Evolutionary conservation across 2,113 vertebrate species (phyloP).

Genomic region (Octodon degus): DNA sequence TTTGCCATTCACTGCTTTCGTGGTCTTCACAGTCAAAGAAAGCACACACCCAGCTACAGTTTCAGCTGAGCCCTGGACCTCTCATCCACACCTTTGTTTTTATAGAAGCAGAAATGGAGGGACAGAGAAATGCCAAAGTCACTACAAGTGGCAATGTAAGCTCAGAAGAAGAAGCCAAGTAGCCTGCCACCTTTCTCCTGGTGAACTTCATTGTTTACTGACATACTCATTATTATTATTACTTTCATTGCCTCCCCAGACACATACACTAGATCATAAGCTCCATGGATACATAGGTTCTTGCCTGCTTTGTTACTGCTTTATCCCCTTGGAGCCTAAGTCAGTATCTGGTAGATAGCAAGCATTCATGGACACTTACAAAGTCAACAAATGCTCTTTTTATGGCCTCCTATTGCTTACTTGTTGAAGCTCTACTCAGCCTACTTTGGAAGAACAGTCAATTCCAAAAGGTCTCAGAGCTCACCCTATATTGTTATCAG

Average conservation of each 20-base stretch:
- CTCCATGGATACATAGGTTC: neutral
- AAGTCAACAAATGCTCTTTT: neutral
- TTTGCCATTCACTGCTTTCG: neutral
- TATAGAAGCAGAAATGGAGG: neutral
- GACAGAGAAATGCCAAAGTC: neutral
- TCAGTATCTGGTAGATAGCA: neutral
- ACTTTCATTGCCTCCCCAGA: neutral
- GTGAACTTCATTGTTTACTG: neutral
- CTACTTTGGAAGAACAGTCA: neutral
- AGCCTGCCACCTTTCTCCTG: neutral
- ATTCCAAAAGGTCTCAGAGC: neutral
- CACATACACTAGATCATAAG: neutral
- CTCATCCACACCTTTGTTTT: neutral
- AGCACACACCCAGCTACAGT: neutral
- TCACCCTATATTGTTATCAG: neutral
- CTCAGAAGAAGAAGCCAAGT: neutral
- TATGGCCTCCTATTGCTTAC: fast-evolving
- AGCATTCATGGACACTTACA: neutral
- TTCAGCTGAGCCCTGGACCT: neutral
- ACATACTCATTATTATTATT: neutral
- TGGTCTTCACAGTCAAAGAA: neutral
- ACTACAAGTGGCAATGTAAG: neutral
- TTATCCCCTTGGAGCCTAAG: neutral
- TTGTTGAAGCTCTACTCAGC: neutral
- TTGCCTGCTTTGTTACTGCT: neutral